Evolutionary conservation across 2,888 invertebrate species (phyloP), one percentile per base, ranked within the genome.

Genomic region (Crepidodera aurea): DNA sequence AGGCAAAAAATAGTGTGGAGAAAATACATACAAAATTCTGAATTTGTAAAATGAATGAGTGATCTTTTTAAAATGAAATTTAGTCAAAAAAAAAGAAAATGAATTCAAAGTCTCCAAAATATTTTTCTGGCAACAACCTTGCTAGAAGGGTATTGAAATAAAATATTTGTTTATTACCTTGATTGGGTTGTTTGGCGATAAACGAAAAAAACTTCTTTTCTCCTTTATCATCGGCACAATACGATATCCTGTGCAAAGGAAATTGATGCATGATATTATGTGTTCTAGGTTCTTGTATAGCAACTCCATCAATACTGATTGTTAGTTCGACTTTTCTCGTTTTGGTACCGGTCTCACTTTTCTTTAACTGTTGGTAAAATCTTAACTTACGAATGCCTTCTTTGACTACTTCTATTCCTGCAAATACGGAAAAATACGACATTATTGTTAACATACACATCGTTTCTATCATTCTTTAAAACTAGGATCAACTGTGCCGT

Each of bases 211-310:
- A 96, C 73, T 94, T 93, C 81, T 97, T 98, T 73, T 97, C 97
- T 53, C 96, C 94, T 80, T 98, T 98, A 82, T 98, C 98, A 79
- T 98, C 98, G 1, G 98, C 98, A 84, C 98, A 98, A 83, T 98
- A 98, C 0, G 97, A 98, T 83, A 98, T 98, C 83, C 96, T 89
- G 81, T 98, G 97, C 44, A 98, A 84, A 0, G 98, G 98, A 81
- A 97, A 98, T 81, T 96, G 96, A 82, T 96, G 93, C 78, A 96
- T 85, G 60, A 96, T 94, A 77, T 86, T 92, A 84, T 89, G 89
- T 4, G 88, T 85, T 72, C 88, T 82, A 25, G 90, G 90, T 79
- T 90, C 90, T 83, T 90, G 87, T 73, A 98, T 92, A 57, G 96
- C 95, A 48, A 98, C 96, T 40, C 97, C 98, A 83, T 98, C 96